phyloP scores from a whole-genome alignment of 1,140 invertebrate species.

The Contarinia nasturtii region DNA sequence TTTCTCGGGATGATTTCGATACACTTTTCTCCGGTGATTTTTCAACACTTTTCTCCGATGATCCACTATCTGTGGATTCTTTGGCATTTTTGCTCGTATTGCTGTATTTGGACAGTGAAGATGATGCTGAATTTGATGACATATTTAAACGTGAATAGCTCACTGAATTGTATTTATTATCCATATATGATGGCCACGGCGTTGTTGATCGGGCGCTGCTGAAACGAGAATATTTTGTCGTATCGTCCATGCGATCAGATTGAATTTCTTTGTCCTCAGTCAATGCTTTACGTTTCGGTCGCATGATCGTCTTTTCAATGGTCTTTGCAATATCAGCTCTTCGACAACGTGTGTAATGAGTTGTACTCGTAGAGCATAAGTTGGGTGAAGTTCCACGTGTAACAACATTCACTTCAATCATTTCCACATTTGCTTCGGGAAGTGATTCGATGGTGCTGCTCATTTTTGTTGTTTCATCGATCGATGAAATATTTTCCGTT shows the following conservation, averaged over 20 bases:
- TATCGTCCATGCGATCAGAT: slow-evolving; percentile 42
- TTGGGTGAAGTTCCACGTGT: slow-evolving; percentile 58
- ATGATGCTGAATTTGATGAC: neutral
- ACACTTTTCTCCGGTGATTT: neutral
- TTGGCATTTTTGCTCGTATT: neutral
- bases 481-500: no score
- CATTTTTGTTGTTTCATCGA: no score
- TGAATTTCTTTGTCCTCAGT: slow-evolving; percentile 45
- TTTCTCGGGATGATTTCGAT: slow-evolving; percentile 9
- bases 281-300: slow-evolving; percentile 30
- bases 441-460: neutral
- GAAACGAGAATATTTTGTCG: slow-evolving; percentile 37
- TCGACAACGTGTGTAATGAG: slow-evolving; percentile 34
- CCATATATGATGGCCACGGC: slow-evolving; percentile 44
- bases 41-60: neutral
- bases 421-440: slow-evolving; percentile 14
- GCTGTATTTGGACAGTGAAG: neutral
- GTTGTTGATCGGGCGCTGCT: slow-evolving; percentile 30
- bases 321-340: slow-evolving; percentile 48
- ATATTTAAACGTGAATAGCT: slow-evolving; percentile 17
- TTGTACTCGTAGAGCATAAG: slow-evolving; percentile 29
- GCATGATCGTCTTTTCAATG: slow-evolving; percentile 41
- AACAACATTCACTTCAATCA: slow-evolving; percentile 36
- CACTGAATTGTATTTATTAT: slow-evolving; percentile 24
- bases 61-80: neutral